A percentile compares a stretch with the other conserved stretches of the same genome.
These are phyloP conservation scores for Macroramphosus scolopax DNA, from an alignment of 2,797 vertebrate species.

Conservation along the genomic window DNA sequence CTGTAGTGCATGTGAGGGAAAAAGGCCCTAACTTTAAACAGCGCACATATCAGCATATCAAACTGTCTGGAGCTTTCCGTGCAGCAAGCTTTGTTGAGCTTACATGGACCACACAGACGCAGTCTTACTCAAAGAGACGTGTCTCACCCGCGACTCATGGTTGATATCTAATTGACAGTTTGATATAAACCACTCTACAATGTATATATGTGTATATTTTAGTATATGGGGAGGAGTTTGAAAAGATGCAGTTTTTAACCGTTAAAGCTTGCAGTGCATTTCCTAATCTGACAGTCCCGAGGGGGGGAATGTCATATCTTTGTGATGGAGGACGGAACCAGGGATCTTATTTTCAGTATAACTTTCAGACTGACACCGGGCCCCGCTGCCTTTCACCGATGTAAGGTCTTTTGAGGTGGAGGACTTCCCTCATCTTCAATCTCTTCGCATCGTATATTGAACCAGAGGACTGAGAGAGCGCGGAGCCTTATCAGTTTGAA, in stretches of 20 bases:
- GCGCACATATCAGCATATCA: slow-evolving; percentile 42
- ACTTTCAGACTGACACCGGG: slow-evolving; percentile 14
- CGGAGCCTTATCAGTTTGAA: slow-evolving; percentile 45
- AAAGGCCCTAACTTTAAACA: slow-evolving; percentile 50
- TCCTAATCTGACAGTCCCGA: no score
- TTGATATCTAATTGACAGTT: no score
- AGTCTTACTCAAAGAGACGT: no score
- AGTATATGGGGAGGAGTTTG: no score
- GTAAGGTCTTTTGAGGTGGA: slow-evolving; percentile 30
- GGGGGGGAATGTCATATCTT: no score
- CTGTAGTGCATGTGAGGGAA: slow-evolving; percentile 43
- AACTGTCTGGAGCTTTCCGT: slow-evolving; percentile 19
- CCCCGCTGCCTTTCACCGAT: slow-evolving; percentile 11
- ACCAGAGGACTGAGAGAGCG: slow-evolving; percentile 26
- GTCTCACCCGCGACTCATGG: no score
- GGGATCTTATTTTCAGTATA: slow-evolving; percentile 16
- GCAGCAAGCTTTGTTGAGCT: slow-evolving; percentile 13
- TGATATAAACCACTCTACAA: no score
- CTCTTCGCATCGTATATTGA: slow-evolving; percentile 32
- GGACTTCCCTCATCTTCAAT: slow-evolving; percentile 21
- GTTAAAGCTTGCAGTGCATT: no score
- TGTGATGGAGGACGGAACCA: no score
- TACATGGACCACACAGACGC: slow-evolving; percentile 12
- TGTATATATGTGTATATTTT: no score
- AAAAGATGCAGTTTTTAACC: no score